Conservation (phyloP, 2,113 vertebrate species). For the Echinops telfairi region DNA sequence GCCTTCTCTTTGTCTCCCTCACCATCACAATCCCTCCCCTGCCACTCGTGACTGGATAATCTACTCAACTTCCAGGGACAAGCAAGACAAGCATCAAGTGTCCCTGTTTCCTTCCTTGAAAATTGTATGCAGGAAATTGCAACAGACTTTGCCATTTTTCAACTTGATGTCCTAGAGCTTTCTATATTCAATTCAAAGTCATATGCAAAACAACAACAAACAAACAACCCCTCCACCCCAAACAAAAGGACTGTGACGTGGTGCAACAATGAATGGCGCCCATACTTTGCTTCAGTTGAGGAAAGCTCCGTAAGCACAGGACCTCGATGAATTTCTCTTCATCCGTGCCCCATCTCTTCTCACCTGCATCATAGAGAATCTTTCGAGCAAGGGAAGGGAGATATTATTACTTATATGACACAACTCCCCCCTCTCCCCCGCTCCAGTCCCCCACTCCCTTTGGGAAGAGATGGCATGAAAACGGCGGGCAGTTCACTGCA, state of each 20-base stretch:
- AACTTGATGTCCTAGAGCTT: neutral
- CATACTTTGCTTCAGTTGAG: conserved; percentile 90
- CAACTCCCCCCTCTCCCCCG: neutral
- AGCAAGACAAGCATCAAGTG: neutral
- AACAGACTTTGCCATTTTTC: neutral
- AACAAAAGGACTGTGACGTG: neutral
- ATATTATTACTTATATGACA: neutral
- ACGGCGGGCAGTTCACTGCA: neutral
- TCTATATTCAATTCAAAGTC: neutral
- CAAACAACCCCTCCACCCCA: neutral
- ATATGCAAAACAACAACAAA: neutral
- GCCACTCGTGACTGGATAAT: neutral
- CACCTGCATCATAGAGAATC: conserved; percentile 90
- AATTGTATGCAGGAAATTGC: neutral
- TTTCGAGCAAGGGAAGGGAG: conserved; percentile 60
- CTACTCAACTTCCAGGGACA: neutral
- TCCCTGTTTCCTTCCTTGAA: neutral
- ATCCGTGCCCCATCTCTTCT: conserved; percentile 92
- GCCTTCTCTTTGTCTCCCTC: neutral
- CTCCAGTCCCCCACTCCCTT: too few species aligned
- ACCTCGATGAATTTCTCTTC: conserved; percentile 91
- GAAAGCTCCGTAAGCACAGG: conserved; percentile 90
- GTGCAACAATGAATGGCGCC: neutral
- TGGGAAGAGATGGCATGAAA: neutral
- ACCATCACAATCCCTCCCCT: too few species aligned